Base-by-base conservation (phyloP, 2,797 vertebrate species). In the Squalus acanthias region DNA sequence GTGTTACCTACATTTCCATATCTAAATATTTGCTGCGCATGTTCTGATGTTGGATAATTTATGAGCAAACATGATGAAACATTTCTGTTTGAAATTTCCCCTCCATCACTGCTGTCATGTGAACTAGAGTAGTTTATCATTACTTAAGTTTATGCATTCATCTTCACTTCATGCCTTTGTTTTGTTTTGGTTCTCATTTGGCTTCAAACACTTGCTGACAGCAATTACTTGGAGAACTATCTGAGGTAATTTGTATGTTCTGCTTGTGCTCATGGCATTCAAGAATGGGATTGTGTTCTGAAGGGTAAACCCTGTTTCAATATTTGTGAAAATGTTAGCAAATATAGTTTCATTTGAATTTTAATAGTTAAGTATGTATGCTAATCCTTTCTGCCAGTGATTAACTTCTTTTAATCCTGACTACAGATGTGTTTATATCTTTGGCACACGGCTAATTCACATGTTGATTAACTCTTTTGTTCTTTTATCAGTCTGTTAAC, bases 161-260 rank as follows among this genome's bases (percentile, higher is more conserved):
- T 74, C 50, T 57, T n/a, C 94, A 95, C 26, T 69, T 63, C 12
- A 0, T 96, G 57, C 96, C 94, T 96, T 96, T 57, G 24, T 72
- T 95, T 96, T 70, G 33, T 39, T 97, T 97, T 97, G 97, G 89
- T 97, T 97, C 88, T 97, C 97, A 97, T 98, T 39, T 97, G 97
- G 96, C 97, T 97, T 97, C 33, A 72, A 97, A 96, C 92, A 97
- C 97, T 97, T 96, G 29, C 97, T 97, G 97, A 97, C 98, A 99
- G 99, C 99, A 99, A 98, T 98, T 99, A 97, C 98, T 99, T 97
- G 99, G 99, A 96, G 99, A 99, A 97, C 98, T 99, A 96, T 99
- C 99, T 69, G 99, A 99, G 99, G 99, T 99, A 99, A 99, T 97
- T 95, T 96, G 96, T 96, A 94, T 97, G 96, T 95, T 76, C 29